Percentiles rank a stretch among this genome's conserved stretches.
These are phyloP conservation scores for Phorcus lineatus DNA, from an alignment of 2,888 invertebrate genomes.

Conservation along the genomic window DNA sequence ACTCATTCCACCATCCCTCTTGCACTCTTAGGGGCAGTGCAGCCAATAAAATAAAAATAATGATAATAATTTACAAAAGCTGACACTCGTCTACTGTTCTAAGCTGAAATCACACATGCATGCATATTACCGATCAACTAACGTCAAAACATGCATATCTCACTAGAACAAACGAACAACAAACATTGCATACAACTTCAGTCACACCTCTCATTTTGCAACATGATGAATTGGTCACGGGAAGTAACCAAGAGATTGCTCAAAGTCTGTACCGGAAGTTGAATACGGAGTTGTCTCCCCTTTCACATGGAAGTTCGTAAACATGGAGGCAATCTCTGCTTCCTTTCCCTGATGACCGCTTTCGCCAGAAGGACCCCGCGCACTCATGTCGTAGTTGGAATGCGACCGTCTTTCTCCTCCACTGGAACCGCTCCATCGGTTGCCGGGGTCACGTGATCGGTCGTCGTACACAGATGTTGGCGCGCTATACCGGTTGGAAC, in stretches of 20 bases:
- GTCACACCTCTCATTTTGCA: no score
- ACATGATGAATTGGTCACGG: conserved; percentile 44
- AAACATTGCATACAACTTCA: no score
- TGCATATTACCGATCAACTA: no score
- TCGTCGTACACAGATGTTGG: background rate
- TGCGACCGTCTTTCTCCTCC: conserved; percentile 14
- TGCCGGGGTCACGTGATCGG: background rate
- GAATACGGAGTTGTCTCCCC: conserved; percentile 1
- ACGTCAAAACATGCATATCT: no score
- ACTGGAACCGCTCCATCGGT: background rate
- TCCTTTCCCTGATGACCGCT: conserved; percentile 40
- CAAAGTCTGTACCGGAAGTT: conserved; percentile 52
- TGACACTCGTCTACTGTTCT: no score
- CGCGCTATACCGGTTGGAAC: conserved; percentile 30
- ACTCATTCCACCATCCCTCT: no score
- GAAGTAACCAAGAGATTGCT: conserved; percentile 65
- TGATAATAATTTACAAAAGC: no score
- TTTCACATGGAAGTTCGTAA: conserved; percentile 44
- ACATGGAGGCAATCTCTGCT: conserved; percentile 61
- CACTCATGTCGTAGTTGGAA: conserved; percentile 5
- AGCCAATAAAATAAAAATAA: no score
- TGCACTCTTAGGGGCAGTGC: no score
- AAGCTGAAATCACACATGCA: no score
- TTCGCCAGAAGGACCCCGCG: background rate
- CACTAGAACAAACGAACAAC: no score